Conservation (phyloP, 2,888 invertebrate species). For the Pasiphila rectangulata region DNA sequence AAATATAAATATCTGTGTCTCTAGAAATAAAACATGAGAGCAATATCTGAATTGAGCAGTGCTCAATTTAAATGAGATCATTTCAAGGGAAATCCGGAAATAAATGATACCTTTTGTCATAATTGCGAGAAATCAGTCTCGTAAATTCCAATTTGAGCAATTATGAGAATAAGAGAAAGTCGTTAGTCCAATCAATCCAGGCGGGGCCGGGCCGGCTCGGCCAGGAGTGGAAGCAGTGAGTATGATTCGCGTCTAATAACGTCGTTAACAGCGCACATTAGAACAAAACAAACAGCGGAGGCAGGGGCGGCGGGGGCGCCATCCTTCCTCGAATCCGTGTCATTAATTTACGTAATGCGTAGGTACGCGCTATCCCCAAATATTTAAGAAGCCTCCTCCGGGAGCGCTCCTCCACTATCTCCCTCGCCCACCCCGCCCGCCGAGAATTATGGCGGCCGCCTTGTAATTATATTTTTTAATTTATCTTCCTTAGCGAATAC, state of each 20-base stretch:
- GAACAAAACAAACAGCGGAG: constrained; percentile 77
- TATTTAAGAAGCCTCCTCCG: constrained; percentile 82
- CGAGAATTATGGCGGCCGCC: constrained; percentile 83
- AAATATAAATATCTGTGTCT: too few relatives aligned
- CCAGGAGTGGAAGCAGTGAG: constrained; percentile 33
- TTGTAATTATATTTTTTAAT: constrained; percentile 87
- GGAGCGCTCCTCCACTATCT: constrained; percentile 77
- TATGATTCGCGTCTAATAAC: constrained; percentile 77
- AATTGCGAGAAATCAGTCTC: constrained; percentile 46
- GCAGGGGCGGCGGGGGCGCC: constrained; percentile 60
- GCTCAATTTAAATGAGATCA: constrained; percentile 20
- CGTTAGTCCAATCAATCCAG: constrained; percentile 72
- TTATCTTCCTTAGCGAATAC: constrained; percentile 85
- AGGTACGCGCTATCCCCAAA: constrained; percentile 82
- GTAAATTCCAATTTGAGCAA: constrained; percentile 68
- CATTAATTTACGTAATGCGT: constrained; percentile 82
- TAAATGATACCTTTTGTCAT: constrained; percentile 57
- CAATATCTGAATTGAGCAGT: background rate
- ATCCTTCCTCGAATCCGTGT: constrained; percentile 82
- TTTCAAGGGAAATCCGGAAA: constrained; percentile 48
- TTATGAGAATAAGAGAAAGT: constrained; percentile 72
- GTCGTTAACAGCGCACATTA: constrained; percentile 80
- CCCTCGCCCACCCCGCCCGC: constrained; percentile 67
- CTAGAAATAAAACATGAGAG: too few relatives aligned
- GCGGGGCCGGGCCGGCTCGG: constrained; percentile 28